A percentile compares a stretch with the other conserved stretches of the same genome.
phyloP scores from a whole-genome alignment of 2,888 invertebrate genomes.

The Stenolophus ochropezus region DNA sequence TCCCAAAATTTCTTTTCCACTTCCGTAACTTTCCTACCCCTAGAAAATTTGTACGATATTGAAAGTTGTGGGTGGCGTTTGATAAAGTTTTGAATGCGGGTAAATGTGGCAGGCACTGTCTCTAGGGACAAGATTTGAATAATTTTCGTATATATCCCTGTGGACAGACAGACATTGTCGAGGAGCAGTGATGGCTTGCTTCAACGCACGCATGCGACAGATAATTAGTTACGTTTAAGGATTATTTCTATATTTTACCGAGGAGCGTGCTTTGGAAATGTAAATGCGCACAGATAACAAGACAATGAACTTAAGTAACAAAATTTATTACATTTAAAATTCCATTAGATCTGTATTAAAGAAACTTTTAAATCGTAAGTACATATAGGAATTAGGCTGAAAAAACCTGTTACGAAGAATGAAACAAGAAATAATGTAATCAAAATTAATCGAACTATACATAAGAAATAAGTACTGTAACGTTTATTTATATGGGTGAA shows the following conservation, averaged over 20 bases:
- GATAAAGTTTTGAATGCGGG: neutral
- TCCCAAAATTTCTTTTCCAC: too few species aligned
- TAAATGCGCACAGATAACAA: neutral
- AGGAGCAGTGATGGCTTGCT: neutral
- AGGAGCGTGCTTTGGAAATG: neutral
- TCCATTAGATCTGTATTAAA: too few species aligned
- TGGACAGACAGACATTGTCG: slow-evolving; percentile 17
- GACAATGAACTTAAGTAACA: too few species aligned
- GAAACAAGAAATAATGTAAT: too few species aligned
- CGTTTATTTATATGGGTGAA: too few species aligned
- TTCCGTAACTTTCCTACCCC: neutral
- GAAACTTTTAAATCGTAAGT: too few species aligned
- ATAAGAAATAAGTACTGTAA: too few species aligned
- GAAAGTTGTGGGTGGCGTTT: neutral
- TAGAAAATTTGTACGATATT: neutral
- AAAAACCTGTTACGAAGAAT: too few species aligned
- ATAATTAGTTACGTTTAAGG: slow-evolving; percentile 32
- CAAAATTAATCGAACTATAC: too few species aligned
- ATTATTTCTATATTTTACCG: neutral
- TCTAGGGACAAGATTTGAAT: slow-evolving; percentile 40
- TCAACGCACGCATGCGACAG: slow-evolving; percentile 41
- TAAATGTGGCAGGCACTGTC: neutral
- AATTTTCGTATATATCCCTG: slow-evolving; percentile 51
- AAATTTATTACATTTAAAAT: too few species aligned
- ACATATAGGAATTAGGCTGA: too few species aligned